Conservation (phyloP, 53 echinoderm and acorn worm genomes). For the Hippasteria phrygiana region DNA sequence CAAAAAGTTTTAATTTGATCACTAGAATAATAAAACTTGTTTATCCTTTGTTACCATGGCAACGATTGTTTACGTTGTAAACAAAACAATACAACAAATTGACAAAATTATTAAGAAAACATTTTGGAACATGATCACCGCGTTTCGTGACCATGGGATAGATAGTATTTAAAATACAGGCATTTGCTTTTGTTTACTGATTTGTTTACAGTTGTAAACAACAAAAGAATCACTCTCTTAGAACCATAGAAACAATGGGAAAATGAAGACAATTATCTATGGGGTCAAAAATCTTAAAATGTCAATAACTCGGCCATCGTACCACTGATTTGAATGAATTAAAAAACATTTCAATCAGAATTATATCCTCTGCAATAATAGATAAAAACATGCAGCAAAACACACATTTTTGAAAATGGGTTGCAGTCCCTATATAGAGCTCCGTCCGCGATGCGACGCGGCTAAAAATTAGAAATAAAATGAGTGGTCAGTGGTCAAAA, state of each 20-base stretch:
- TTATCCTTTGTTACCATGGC: conserved; percentile 7
- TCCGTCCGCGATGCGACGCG: too few relatives aligned
- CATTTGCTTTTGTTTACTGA: conserved; percentile 5
- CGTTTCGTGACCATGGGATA: too few relatives aligned
- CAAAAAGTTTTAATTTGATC: not conserved
- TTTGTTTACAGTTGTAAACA: conserved; percentile 3
- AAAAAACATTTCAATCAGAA: conserved; percentile 3
- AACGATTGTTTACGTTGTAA: not conserved
- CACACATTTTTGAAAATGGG: conserved; percentile 10
- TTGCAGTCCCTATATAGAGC: too few relatives aligned
- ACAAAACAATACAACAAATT: not conserved
- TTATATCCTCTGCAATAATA: not conserved
- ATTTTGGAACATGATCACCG: conserved; percentile 20
- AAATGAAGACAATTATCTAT: conserved; percentile 3
- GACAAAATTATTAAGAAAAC: conserved; percentile 1
- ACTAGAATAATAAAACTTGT: conserved; percentile 1
- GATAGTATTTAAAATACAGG: conserved; percentile 6
- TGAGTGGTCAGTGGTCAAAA: too few relatives aligned
- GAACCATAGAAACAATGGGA: not conserved
- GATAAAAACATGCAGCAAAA: not conserved
- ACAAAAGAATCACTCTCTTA: not conserved
- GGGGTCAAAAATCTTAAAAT: conserved; percentile 12
- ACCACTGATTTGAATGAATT: conserved; percentile 6
- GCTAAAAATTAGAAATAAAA: too few relatives aligned
- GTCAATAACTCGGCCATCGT: not conserved